Evolutionary conservation across 2,113 vertebrate genomes (phyloP).

Genomic region (Carollia perspicillata): DNA sequence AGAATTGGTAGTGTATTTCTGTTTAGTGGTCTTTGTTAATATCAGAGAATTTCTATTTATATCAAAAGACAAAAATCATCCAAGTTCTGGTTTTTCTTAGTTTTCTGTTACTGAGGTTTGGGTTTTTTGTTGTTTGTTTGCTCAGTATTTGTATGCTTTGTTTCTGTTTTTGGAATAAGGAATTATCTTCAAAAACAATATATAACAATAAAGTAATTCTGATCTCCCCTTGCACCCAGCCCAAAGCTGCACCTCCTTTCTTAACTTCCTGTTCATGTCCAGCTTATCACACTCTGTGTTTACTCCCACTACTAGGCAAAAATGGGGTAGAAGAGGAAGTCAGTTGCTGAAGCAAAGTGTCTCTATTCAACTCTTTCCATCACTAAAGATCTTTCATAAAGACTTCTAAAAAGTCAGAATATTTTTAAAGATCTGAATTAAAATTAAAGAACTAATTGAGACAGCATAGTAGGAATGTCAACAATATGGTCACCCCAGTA

Average conservation of each 20-base stretch:
- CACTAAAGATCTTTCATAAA: background rate
- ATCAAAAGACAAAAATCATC: background rate
- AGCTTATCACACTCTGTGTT: background rate
- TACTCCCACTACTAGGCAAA: background rate
- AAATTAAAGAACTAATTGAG: slow-evolving; percentile 23
- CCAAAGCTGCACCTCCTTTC: background rate
- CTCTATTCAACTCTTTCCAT: background rate
- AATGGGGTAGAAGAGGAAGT: background rate
- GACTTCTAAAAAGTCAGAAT: background rate
- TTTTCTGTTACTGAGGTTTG: background rate
- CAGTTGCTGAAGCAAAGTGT: background rate
- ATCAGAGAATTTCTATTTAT: slow-evolving; percentile 25
- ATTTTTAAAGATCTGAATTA: background rate
- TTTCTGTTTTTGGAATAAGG: background rate
- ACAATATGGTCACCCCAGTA: background rate
- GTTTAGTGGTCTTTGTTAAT: background rate
- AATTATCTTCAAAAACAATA: slow-evolving; percentile 10
- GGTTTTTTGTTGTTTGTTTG: background rate
- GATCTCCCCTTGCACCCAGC: background rate
- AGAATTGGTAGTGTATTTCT: background rate
- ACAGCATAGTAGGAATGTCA: background rate
- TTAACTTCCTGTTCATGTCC: background rate
- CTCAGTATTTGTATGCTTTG: background rate
- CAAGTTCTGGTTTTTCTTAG: background rate
- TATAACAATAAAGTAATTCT: slow-evolving; percentile 7